Evolutionary conservation across 2,888 invertebrate species (phyloP), one percentile per base, ranked within the genome.

Genomic region (Drosophila maculinotata): DNA sequence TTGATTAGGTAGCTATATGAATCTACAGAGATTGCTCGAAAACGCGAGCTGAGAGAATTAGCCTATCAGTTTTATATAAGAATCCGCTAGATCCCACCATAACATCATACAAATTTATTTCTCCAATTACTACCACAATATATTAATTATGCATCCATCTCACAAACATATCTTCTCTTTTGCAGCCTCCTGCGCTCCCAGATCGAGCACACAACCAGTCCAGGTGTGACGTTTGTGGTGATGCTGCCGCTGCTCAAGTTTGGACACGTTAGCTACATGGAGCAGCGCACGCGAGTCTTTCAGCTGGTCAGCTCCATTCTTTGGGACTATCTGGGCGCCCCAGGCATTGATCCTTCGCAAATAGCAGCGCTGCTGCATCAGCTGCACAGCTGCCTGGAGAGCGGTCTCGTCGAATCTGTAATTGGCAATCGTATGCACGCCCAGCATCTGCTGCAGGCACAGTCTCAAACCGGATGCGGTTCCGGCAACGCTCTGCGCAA

Each of bases 351-450:
- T 80, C 87, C 90, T 0, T 72, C 88, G 1, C 92, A 92, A 68
- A 90, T 91, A 2, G 89, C 95, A 5, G 95, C 95, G 38, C 90
- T 97, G 14, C 92, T 97, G 1, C 94, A 96, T 87, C 95, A 95
- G 85, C 92, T 97, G 36, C 97, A 97, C 89, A 95, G 96, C 82
- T 91, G 94, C 93, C 90, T 95, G 89, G 90, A 92, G 82, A 92
- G 90, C 75, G 91, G 92, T 4, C 91, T 93, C n/a, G 96, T 96
- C 44, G 96, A 96, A 87, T 93, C 94, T 64, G 93, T 95, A 0
- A 94, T 96, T 45, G 94, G 94, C 9, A 91, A 91, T 75, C 88
- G 92, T 4, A 91, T 92, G 89, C 90, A 90, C 59, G 82, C 90
- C 0, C 89, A 87, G 57, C 82, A 87, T 41, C 66, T 91, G 69